phyloP scores from a whole-genome alignment of 2,888 invertebrate genomes.

The Agrotis clavis region DNA sequence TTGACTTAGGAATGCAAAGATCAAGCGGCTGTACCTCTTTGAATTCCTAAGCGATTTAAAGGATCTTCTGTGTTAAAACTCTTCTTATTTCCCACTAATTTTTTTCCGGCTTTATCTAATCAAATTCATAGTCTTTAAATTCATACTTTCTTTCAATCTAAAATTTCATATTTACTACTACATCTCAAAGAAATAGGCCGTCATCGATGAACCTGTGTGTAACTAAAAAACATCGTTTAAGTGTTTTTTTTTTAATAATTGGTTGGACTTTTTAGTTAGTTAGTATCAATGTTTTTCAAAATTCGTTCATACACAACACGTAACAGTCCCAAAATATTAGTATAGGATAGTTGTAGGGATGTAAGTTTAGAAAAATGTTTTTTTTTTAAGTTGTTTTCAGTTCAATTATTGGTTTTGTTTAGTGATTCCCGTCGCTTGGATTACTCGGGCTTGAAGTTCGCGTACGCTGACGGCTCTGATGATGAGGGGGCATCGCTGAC shows the following conservation, averaged over 20 bases:
- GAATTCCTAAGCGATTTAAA: not conserved
- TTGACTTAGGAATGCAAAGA: not conserved
- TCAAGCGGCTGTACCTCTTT: not conserved
- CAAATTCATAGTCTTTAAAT: no score
- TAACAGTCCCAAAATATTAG: no score
- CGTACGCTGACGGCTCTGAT: slow-evolving; percentile 86
- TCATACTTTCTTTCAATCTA: not conserved
- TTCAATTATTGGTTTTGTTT: slow-evolving; percentile 17
- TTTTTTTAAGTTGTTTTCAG: no score
- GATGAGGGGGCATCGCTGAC: slow-evolving; percentile 91
- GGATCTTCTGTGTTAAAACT: not conserved
- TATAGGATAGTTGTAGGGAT: no score
- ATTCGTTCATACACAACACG: no score
- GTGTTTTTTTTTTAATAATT: not conserved
- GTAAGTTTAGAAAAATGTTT: no score
- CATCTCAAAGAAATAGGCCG: not conserved
- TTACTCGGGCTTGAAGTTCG: slow-evolving; percentile 84
- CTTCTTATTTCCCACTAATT: no score
- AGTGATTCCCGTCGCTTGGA: slow-evolving; percentile 85
- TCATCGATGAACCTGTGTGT: not conserved
- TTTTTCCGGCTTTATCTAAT: not conserved
- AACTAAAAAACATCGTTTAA: not conserved
- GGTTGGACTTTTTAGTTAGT: no score
- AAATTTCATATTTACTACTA: not conserved
- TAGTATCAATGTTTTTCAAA: no score